Base-by-base conservation (phyloP, 2,113 vertebrate genomes). In the Gasterosteus nipponicus region DNA sequence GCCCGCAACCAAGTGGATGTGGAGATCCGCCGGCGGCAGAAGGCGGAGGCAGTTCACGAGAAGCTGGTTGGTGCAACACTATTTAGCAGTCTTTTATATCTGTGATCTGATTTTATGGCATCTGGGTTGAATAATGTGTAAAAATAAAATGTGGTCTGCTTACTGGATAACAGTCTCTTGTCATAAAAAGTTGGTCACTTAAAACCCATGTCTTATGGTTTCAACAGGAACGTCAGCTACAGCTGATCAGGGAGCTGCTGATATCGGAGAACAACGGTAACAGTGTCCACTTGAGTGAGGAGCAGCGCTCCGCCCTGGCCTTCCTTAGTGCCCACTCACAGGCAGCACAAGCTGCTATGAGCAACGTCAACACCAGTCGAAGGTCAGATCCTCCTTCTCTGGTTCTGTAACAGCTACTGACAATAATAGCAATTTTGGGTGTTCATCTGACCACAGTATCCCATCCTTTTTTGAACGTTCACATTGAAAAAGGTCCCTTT, bases 1-100 rank as follows among this genome's bases (percentile, higher is more conserved):
- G 97, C 97, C 4, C 96, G 97, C 49, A 98, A 98, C 88, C 97
- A 98, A 86, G 97, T 98, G 89, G 97, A 98, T 0, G 95, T 98
- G 62, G 97, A 98, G 92, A 97, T 98, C 88, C 96, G 96, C 71
- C 89, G 97, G 14, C 94, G 97, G 62, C 97, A 98, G 63, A 95
- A 95, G 70, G 95, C 96, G 10, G 97, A 98, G 84, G 93, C 92
- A 0, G 93, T 96, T 38, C 95, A 97, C 7, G 97, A 98, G 56
- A 97, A 96, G 80, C 92, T 98, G 94, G 97, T 98, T 61, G 79
- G 97, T 94, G 66, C 77, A 54, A 33, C 29, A 14, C 9, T 61
- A 5, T 14, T 73, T 56, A 19, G 3, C 18, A 19, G 61, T 63
- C 15, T 44, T 44, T 0, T 22, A 7, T 7, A 31, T 3, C 1